phyloP scores from a whole-genome alignment of 2,797 vertebrate genomes.

The Acrossocheilus fasciatus region DNA sequence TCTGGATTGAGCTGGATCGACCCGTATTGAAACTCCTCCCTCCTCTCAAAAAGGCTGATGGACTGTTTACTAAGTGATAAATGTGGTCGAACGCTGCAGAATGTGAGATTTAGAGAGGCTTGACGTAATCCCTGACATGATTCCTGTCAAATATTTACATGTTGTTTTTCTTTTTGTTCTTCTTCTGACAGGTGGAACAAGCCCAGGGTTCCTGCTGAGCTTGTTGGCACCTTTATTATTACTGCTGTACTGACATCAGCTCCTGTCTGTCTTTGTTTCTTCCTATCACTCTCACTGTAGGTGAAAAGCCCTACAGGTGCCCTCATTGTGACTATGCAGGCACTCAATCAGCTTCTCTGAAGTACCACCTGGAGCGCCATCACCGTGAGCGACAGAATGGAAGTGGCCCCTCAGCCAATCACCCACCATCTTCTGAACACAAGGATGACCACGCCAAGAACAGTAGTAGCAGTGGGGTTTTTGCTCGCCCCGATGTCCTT shows the following conservation, averaged over 20 bases:
- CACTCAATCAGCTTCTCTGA: conserved; percentile 97
- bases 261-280: conserved; percentile 64
- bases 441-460: conserved; percentile 87
- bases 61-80: conserved; percentile 62
- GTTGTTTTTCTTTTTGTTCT: conserved; percentile 26
- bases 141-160: conserved; percentile 44
- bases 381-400: conserved; percentile 96
- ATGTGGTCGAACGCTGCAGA: conserved; percentile 63
- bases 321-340: conserved; percentile 99
- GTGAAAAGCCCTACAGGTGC: conserved; percentile 99
- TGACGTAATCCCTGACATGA: conserved; percentile 37
- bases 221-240: conserved; percentile 35
- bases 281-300: conserved; percentile 73
- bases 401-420: conserved; percentile 81
- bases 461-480: conserved; percentile 82
- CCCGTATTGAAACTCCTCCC: conserved; percentile 72
- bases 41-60: conserved; percentile 54
- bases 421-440: conserved; percentile 83
- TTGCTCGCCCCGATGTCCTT: conserved; percentile 93
- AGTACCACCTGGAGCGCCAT: conserved; percentile 97
- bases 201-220: conserved; percentile 23
- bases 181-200: conserved; percentile 45
- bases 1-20: conserved; percentile 78
- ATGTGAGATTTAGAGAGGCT: conserved; percentile 47
- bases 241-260: conserved; percentile 64